Evolutionary conservation across 2,797 vertebrate species (phyloP).

Genomic region (Molossus alvarezi): DNA sequence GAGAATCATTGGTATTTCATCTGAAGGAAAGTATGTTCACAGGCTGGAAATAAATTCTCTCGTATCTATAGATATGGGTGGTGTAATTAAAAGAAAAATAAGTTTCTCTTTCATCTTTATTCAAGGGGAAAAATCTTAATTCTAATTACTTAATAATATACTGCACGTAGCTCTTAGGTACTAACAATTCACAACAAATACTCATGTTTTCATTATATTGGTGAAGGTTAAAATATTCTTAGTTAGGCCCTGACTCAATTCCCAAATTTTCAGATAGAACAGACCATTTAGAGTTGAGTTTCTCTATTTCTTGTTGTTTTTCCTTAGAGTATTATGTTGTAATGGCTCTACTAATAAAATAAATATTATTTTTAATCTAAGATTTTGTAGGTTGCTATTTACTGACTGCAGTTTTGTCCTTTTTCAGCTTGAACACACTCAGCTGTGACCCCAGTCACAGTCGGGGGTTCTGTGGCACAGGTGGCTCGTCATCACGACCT

Average conservation of each 20-base stretch:
- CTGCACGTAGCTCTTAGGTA: not conserved
- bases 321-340: not conserved
- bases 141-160: not conserved
- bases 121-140: not conserved
- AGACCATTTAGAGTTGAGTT: not conserved
- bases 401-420: slow-evolving; percentile 72
- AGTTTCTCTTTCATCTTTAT: slow-evolving; percentile 8
- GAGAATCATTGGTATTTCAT: slow-evolving; percentile 98
- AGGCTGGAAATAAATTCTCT: not conserved
- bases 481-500: slow-evolving; percentile 90
- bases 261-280: not conserved
- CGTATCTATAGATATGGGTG: not conserved
- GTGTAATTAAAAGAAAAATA: slow-evolving; percentile 48
- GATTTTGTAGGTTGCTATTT: slow-evolving; percentile 20
- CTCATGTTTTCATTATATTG: not conserved
- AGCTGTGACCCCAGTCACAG: slow-evolving; percentile 92
- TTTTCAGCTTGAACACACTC: slow-evolving; percentile 94
- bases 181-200: not conserved
- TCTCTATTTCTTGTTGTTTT: slow-evolving; percentile 2
- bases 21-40: slow-evolving; percentile 95
- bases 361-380: not conserved
- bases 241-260: not conserved
- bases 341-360: not conserved
- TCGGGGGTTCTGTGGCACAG: slow-evolving; percentile 93
- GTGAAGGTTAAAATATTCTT: not conserved